Conservation (phyloP, 2,888 invertebrate species). For the Troides aeacus region DNA sequence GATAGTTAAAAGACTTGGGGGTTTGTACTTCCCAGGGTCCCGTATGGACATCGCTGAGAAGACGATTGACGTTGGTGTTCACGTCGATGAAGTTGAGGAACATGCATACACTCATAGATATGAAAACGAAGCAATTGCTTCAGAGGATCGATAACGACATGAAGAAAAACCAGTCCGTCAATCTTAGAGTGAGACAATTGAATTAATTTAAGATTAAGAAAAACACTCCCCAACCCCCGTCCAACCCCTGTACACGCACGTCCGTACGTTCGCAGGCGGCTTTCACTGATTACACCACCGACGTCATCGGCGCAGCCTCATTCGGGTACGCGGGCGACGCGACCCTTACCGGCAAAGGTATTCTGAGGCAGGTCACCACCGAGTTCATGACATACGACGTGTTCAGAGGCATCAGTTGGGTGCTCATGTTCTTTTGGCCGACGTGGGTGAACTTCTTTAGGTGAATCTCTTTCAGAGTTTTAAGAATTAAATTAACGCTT, state of each 20-base stretch:
- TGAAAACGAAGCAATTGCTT: constrained; percentile 43
- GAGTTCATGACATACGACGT: constrained; percentile 30
- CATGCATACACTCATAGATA: constrained; percentile 35
- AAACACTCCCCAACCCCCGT: too few relatives aligned
- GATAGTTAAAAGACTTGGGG: not conserved
- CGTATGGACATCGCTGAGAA: constrained; percentile 46
- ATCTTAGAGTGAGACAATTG: constrained; percentile 24
- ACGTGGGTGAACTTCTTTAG: constrained; percentile 29
- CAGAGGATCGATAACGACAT: constrained; percentile 34
- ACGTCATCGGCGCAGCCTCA: not conserved
- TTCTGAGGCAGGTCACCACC: constrained; percentile 31
- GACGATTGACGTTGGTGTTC: constrained; percentile 44
- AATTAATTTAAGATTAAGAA: too few relatives aligned
- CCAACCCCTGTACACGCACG: too few relatives aligned
- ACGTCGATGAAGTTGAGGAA: constrained; percentile 46
- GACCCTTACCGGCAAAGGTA: constrained; percentile 32
- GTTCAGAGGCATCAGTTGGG: constrained; percentile 24
- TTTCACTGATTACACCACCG: not conserved
- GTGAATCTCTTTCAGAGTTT: constrained; percentile 15
- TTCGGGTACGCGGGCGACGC: constrained; percentile 14
- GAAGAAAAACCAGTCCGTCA: constrained; percentile 16
- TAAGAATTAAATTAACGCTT: not conserved
- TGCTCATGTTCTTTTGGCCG: constrained; percentile 34
- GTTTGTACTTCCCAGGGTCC: constrained; percentile 44
- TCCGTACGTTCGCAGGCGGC: not conserved